Conservation (phyloP, 92 coral and sea anemone genomes). For the Palythoa heliodiscus region DNA sequence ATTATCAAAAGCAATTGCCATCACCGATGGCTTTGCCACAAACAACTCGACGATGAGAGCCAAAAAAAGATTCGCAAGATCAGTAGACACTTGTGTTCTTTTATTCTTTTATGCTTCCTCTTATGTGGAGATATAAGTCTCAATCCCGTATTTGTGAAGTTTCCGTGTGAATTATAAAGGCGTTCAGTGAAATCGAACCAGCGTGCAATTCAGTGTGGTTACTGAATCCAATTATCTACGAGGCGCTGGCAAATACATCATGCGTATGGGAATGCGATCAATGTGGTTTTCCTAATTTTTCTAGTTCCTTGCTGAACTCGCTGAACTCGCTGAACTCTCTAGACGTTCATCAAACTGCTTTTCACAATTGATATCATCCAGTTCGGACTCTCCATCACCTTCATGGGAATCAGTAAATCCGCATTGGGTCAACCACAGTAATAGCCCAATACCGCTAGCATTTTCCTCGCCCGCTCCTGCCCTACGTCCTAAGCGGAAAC, state of each 20-base stretch:
- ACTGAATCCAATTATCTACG: too few relatives aligned
- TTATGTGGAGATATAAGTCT: not conserved
- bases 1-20: too few relatives aligned
- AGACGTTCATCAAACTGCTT: not conserved
- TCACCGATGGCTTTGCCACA: not conserved
- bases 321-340: slow-evolving; percentile 1
- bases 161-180: too few relatives aligned
- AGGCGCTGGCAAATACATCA: too few relatives aligned
- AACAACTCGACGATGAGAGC: slow-evolving; percentile 22
- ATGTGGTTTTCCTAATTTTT: slow-evolving; percentile 14
- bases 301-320: slow-evolving; percentile 21
- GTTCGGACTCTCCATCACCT: not conserved
- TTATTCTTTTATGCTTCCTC: slow-evolving; percentile 9
- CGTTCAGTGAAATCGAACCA: too few relatives aligned
- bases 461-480: slow-evolving; percentile 23
- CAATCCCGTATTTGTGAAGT: too few relatives aligned
- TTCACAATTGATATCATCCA: not conserved
- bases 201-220: too few relatives aligned
- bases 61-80: not conserved
- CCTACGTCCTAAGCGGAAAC: slow-evolving; percentile 18
- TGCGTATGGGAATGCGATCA: too few relatives aligned
- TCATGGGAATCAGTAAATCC: not conserved
- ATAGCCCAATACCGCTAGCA: slow-evolving; percentile 9
- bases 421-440: not conserved
- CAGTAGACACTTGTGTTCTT: not conserved